Percentiles rank a stretch among this genome's conserved stretches.
These are phyloP conservation scores for Magallana gigas DNA, from an alignment of 1,140 invertebrate species.

Conservation along the genomic window DNA sequence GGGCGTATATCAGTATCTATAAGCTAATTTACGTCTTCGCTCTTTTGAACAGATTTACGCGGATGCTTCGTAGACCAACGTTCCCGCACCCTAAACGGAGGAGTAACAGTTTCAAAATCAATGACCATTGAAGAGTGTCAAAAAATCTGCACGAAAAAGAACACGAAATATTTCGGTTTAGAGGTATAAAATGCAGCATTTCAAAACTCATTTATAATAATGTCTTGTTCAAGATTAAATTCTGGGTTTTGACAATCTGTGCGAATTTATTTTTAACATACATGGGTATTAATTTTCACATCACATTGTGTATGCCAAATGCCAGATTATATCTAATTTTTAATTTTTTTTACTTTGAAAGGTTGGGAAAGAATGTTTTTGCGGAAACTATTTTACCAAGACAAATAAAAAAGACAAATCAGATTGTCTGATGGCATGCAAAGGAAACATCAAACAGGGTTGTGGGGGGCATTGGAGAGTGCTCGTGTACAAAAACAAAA, in stretches of 20 bases:
- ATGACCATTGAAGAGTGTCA: conserved; percentile 43
- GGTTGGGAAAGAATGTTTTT: conserved; percentile 44
- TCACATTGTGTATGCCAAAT: too few relatives aligned
- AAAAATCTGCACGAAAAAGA: conserved; percentile 14
- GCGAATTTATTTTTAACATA: too few relatives aligned
- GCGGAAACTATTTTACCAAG: conserved; percentile 18
- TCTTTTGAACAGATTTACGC: neutral
- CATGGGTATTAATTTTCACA: too few relatives aligned
- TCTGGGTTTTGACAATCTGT: too few relatives aligned
- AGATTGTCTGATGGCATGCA: conserved; percentile 62
- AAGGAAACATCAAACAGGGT: conserved; percentile 57
- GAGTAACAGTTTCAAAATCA: neutral
- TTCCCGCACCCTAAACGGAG: neutral
- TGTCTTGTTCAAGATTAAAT: too few relatives aligned
- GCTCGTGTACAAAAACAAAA: conserved; percentile 56
- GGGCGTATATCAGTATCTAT: neutral
- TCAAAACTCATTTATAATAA: too few relatives aligned
- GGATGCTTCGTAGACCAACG: conserved; percentile 3
- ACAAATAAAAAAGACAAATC: conserved; percentile 43
- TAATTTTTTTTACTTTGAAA: too few relatives aligned
- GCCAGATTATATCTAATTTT: too few relatives aligned
- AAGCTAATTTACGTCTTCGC: neutral
- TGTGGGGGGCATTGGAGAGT: conserved; percentile 66
- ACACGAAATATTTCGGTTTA: conserved; percentile 4
- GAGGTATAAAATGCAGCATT: conserved; percentile 7